Conservation (phyloP, 2,113 vertebrate genomes). For the Solea senegalensis region DNA sequence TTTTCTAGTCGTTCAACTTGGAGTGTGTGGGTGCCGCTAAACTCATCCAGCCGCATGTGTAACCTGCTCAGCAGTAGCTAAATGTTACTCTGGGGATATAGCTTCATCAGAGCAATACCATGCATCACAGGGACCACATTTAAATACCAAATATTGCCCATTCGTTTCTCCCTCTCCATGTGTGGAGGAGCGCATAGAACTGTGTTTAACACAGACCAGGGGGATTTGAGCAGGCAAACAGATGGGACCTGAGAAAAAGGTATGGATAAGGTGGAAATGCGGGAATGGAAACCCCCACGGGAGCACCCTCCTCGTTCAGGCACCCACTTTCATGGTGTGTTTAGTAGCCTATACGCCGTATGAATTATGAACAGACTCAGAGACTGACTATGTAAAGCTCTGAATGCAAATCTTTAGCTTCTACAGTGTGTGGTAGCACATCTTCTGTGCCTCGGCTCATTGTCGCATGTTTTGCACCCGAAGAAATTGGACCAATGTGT, state of each 20-base stretch:
- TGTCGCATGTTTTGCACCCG: conserved; percentile 21
- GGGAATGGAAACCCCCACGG: conserved; percentile 65
- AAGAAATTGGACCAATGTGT: conserved; percentile 10
- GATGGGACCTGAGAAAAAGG: conserved; percentile 79
- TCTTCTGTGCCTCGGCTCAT: conserved; percentile 31
- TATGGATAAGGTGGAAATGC: conserved; percentile 76
- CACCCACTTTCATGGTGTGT: conserved; percentile 75
- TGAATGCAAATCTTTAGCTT: conserved; percentile 63
- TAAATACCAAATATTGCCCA: conserved; percentile 83
- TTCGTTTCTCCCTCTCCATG: conserved; percentile 75
- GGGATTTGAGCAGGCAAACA: conserved; percentile 83
- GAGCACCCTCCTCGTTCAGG: conserved; percentile 69
- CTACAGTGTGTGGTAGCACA: conserved; percentile 26
- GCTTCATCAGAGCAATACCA: conserved; percentile 79
- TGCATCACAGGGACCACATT: conserved; percentile 81
- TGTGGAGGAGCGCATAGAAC: conserved; percentile 63
- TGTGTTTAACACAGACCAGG: conserved; percentile 78
- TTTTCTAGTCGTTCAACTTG: conserved; percentile 74
- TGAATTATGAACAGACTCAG: conserved; percentile 69
- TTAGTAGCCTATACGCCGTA: conserved; percentile 69
- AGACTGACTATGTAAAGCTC: conserved; percentile 64
- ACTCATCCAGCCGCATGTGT: conserved; percentile 67
- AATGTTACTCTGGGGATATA: conserved; percentile 80
- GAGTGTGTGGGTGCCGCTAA: conserved; percentile 76
- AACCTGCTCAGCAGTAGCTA: conserved; percentile 77